Percentiles rank a stretch among this genome's conserved stretches.
Conservation (phyloP, 2,797 vertebrate species). For the Malacoctenus gilli region DNA sequence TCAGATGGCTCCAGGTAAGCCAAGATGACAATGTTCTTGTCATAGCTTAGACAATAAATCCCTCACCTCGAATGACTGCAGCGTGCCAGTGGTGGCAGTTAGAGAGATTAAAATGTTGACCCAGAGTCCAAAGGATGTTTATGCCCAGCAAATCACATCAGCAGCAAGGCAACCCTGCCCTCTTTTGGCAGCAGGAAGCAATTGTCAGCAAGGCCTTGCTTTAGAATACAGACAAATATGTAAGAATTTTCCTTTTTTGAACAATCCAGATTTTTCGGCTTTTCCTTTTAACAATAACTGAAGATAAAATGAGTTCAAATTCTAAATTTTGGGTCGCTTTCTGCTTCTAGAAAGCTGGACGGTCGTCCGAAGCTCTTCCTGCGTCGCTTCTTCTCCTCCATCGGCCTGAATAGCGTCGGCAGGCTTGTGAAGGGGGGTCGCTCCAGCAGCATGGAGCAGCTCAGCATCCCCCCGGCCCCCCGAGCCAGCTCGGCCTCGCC, state of each 20-base stretch:
- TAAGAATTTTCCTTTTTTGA: no score
- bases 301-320: no score
- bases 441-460: conserved; percentile 86
- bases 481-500: conserved; percentile 68
- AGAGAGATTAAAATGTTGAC: conserved; percentile 55
- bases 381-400: conserved; percentile 84
- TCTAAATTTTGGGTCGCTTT: no score
- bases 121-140: conserved; percentile 34
- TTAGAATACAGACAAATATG: no score
- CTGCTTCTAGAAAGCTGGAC: conserved; percentile 73
- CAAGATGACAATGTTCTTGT: conserved; percentile 34
- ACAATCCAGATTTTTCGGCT: no score
- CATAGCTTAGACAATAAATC: conserved; percentile 46
- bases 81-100: conserved; percentile 22
- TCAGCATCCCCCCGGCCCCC: conserved; percentile 65
- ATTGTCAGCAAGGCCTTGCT: background rate
- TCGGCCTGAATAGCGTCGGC: conserved; percentile 83
- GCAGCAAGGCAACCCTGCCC: conserved; percentile 58
- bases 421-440: conserved; percentile 80
- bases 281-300: no score
- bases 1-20: conserved; percentile 72
- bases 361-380: conserved; percentile 82
- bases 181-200: conserved; percentile 56
- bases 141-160: conserved; percentile 15
- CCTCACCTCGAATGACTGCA: conserved; percentile 26